Base-by-base conservation (phyloP, 2,113 vertebrate genomes). In the Lethenteron reissneri region DNA sequence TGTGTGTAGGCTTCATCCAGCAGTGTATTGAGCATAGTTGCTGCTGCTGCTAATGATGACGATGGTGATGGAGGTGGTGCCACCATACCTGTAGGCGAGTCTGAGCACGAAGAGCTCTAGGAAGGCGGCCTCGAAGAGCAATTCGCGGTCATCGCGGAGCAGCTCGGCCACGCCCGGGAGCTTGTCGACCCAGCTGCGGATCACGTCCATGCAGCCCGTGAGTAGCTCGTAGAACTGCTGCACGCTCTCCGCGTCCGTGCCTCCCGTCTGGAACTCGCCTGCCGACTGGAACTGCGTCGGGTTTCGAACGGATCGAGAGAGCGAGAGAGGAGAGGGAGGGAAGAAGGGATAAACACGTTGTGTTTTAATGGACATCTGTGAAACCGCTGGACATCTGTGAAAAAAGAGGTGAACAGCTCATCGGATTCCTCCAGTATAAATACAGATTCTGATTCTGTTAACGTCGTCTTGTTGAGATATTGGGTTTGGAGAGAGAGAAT, bases 161-260 rank as follows among this genome's bases (percentile, higher is more conserved):
- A 99, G 83, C 21, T 99, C 92, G 11, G 83, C 83, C 70, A 97
- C 95, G 59, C 89, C 86, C 0, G 94, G 94, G 60, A 99, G 95
- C 77, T 95, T 97, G 73, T 99, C 92, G 0, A 92, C 94, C 94
- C 94, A 99, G 6, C 89, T 87, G 71, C 92, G 86, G 82, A 99
- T 99, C 82, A 99, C 96, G 84, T 99, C 94, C 94, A 99, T 99
- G 83, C 92, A 99, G 79, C 92, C 94, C 73, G 92, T 99, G 75
- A 99, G 78, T 70, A 99, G 90, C 78, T 99, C 94, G 57, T 99
- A 99, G 86, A 99, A 99, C 80, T 97, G 94, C 82, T 99, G 94
- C 82, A 99, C 95, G 77, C 96, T 91, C 79, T 97, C 91, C 58
- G 91, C 96, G 84, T 96, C 92, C 74, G 95, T 92, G 73, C 90